Evolutionary conservation across 2,797 vertebrate genomes (phyloP).

Genomic region (Propithecus perrieri): DNA sequence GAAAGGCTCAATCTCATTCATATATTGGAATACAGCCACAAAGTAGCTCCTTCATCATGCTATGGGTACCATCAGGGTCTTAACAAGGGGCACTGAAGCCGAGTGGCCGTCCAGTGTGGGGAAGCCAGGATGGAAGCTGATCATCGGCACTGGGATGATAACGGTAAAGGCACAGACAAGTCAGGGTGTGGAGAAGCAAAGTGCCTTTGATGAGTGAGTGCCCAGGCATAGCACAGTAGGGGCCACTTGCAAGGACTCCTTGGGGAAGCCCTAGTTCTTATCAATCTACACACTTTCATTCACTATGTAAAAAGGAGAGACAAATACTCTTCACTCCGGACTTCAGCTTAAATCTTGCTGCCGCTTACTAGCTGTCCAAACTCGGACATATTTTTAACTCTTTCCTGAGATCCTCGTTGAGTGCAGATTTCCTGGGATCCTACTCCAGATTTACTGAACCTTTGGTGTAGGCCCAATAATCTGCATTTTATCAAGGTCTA

Average conservation of each 20-base stretch:
- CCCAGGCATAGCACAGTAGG: background rate
- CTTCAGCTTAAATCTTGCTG: background rate
- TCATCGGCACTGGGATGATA: background rate
- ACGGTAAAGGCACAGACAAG: background rate
- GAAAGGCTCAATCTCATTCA: background rate
- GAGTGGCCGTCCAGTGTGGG: background rate
- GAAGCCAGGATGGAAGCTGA: background rate
- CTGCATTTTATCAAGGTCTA: background rate
- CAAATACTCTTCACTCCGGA: background rate
- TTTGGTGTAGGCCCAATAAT: background rate
- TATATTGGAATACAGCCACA: background rate
- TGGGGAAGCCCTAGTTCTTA: background rate
- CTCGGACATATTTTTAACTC: background rate
- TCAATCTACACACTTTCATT: background rate
- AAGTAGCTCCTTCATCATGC: background rate
- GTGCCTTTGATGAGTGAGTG: background rate
- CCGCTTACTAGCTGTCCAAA: background rate
- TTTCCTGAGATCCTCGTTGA: background rate
- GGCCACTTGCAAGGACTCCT: background rate
- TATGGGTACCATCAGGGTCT: background rate
- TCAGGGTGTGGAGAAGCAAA: background rate
- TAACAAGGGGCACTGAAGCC: background rate
- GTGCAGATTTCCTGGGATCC: background rate
- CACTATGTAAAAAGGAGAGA: background rate
- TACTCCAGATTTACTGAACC: background rate